A percentile compares a stretch with the other conserved stretches of the same genome.
Conservation (phyloP, 1,140 invertebrate genomes). For the Philotrypesis tridentata region DNA sequence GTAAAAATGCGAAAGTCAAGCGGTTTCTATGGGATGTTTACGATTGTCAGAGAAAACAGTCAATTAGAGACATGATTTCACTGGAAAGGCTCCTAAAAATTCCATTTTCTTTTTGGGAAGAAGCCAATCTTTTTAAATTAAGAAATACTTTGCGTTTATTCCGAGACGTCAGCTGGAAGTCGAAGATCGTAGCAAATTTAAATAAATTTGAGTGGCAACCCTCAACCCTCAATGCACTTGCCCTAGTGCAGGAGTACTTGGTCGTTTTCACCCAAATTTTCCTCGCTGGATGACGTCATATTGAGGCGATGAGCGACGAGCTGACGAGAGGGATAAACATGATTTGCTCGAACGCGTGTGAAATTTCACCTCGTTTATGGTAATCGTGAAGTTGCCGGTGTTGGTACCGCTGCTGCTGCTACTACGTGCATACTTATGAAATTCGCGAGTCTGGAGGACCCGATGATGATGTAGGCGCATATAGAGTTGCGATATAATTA, state of each 20-base stretch:
- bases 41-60: background rate
- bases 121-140: no score
- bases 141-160: no score
- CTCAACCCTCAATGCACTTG: background rate
- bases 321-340: background rate
- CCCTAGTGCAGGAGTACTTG: background rate
- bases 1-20: background rate
- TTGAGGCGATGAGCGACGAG: background rate
- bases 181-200: background rate
- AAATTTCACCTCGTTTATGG: slow-evolving; percentile 35
- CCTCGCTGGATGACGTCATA: background rate
- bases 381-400: slow-evolving; percentile 1
- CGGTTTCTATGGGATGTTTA: background rate
- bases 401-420: background rate
- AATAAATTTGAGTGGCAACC: background rate
- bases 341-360: slow-evolving; percentile 21
- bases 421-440: slow-evolving; percentile 11
- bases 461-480: background rate
- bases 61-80: no score
- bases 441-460: background rate
- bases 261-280: slow-evolving; percentile 1
- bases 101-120: no score
- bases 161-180: background rate
- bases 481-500: background rate
- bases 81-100: no score